Conservation (phyloP, 2,888 invertebrate species). For the Heteromyza rotundicornis region DNA sequence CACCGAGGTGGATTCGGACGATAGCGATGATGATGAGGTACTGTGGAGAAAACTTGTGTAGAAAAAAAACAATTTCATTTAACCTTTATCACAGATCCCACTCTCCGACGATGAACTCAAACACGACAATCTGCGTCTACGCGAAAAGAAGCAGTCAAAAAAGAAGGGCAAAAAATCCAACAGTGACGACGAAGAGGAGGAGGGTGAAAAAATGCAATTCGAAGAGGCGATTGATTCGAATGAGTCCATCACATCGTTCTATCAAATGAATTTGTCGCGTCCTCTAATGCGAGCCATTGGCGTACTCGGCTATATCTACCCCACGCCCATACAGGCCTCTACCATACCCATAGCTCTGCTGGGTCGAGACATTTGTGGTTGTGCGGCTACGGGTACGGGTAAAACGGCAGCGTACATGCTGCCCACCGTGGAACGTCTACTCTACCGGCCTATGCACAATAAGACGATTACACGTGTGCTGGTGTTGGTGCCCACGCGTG, state of each 20-base stretch:
- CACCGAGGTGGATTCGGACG: slow-evolving; percentile 65
- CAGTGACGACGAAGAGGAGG: slow-evolving; percentile 62
- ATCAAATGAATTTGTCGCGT: slow-evolving; percentile 95
- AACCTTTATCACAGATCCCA: slow-evolving; percentile 64
- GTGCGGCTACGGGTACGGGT: slow-evolving; percentile 97
- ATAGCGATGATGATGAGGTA: slow-evolving; percentile 63
- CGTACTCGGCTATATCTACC: slow-evolving; percentile 86
- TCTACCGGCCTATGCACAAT: slow-evolving; percentile 80
- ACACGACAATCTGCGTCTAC: slow-evolving; percentile 73
- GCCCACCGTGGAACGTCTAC: slow-evolving; percentile 90
- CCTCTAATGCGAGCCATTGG: slow-evolving; percentile 91
- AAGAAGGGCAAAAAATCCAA: slow-evolving; percentile 63
- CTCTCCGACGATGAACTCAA: slow-evolving; percentile 82
- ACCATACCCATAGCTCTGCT: slow-evolving; percentile 93
- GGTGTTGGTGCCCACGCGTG: slow-evolving; percentile 95
- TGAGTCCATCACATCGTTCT: slow-evolving; percentile 75
- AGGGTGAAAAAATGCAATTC: slow-evolving; percentile 64
- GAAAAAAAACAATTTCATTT: background rate
- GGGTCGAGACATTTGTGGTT: slow-evolving; percentile 96
- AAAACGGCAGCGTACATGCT: slow-evolving; percentile 99
- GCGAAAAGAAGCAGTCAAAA: slow-evolving; percentile 69
- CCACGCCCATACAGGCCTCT: slow-evolving; percentile 96
- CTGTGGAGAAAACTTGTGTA: background rate
- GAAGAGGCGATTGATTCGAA: slow-evolving; percentile 72
- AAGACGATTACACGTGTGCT: slow-evolving; percentile 81